These are phyloP conservation scores for Tragopan temminckii DNA, from an alignment of 2,797 vertebrate genomes.

Conservation along the genomic window DNA sequence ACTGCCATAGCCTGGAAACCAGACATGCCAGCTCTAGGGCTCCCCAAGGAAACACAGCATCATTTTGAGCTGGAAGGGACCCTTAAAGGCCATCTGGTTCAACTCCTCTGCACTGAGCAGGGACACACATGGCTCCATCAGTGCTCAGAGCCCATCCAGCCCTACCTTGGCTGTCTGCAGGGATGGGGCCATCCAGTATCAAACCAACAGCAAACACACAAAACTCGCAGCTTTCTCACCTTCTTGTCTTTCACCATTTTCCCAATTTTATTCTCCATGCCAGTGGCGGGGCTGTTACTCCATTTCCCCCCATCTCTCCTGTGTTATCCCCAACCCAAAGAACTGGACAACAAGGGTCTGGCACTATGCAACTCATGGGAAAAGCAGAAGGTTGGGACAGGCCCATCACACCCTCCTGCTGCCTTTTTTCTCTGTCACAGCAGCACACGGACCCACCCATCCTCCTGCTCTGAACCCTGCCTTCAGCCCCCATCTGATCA, in stretches of 20 bases:
- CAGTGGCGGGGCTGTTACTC: background rate
- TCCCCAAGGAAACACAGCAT: background rate
- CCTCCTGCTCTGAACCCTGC: background rate
- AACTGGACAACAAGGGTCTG: background rate
- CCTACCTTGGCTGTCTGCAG: too few species aligned
- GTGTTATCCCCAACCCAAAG: background rate
- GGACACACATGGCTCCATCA: too few species aligned
- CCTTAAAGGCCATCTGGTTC: too few species aligned
- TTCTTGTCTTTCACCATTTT: background rate
- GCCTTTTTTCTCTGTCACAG: background rate
- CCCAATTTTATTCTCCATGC: background rate
- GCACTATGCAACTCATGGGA: background rate
- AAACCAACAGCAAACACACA: background rate
- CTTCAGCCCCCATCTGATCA: background rate
- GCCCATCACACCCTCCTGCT: background rate
- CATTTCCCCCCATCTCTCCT: rapidly evolving
- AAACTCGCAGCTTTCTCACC: background rate
- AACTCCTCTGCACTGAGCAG: too few species aligned
- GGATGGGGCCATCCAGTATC: too few species aligned
- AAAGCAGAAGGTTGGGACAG: background rate
- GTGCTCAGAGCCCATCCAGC: too few species aligned
- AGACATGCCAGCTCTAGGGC: background rate
- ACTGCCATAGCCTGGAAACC: background rate
- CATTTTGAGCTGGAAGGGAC: too few species aligned
- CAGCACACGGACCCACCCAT: background rate